Evolutionary conservation across 2,113 vertebrate species (phyloP), one percentile per base, ranked within the genome.

Genomic region (Caloenas nicobarica): DNA sequence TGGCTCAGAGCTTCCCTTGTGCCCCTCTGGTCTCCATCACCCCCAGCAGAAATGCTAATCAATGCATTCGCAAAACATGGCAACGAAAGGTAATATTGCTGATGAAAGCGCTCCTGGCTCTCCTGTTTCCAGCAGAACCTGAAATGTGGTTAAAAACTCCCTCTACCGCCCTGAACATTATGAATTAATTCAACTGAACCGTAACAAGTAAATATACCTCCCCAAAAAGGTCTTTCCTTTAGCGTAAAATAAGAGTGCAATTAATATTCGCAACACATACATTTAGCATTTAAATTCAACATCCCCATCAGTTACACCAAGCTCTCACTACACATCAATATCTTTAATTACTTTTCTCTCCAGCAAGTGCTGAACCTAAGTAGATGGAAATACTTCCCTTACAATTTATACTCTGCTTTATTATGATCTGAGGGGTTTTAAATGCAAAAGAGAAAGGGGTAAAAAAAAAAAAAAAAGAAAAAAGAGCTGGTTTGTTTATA

Each of bases 341-440:
- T 96, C 93, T 96, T 96, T 96, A 96, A 97, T 96, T 97, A 95
- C 94, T 94, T 89, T 89, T 91, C 89, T 96, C 87, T 91, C 89
- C 93, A 94, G 94, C 91, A 95, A 94, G 82, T 0, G 1, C 93
- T 70, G 91, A 88, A 85, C 87, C 76, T 73, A 38, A 91, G 94
- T 76, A 94, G 94, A 91, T 60, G 79, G 74, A 91, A 97, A 78
- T 94, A 94, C 94, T 97, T 88, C 91, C 89, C 93, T 89, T 86
- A 91, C 31, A 42, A 88, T 82, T 96, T 86, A 94, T 42, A 66
- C 25, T 76, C 58, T n/a, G 54, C 10, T 87, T 95, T 85, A 86
- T 95, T 89, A 82, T 58, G 85, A 92, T 87, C 94, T 42, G 64
- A 89, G 85, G 91, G 85, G 68, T 17, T 89, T 78, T 61, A 72